Evolutionary conservation across 53 echinoderm and acorn worm genomes (phyloP), one percentile per base, ranked within the genome.

Genomic region (Echinometra lucunter): DNA sequence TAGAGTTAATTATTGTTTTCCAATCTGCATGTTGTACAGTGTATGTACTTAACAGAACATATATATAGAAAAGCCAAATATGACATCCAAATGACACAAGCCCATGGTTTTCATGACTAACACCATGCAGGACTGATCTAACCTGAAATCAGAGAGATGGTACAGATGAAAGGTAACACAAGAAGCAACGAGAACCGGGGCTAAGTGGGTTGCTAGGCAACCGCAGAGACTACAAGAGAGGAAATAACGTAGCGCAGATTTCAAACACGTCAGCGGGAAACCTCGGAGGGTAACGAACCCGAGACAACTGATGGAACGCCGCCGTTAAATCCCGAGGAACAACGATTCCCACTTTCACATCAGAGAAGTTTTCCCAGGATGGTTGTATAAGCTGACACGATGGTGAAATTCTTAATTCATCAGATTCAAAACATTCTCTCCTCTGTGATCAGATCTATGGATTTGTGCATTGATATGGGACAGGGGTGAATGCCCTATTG

Each of bases 241-340:
- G 91, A 91, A 91, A 69, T 91, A 69, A 93, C 80, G 93, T 55
- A 66, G 44, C 92, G 69, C 42, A 37, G 69, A 69, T 47, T 60
- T 66, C 37, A 66, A 66, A 67, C 67, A 91, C 92, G 92, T 91
- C 92, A 60, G 58, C 42, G 58, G 78, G 32, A 91, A 69, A 60
- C 28, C 58, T 60, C 92, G 25, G 69, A 66, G 92, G 90, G 90
- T 58, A 90, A 90, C 90, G 90, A 90, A 90, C 90, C 90, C 90
- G 35, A 90, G 90, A 90, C 63, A 90, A 58, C 47, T 85, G 49
- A 85, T 85, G 49, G 45, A 85, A 85, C 78, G 15, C 49, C 85
- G 85, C 85, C n/a, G 82, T 45, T 44, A 82, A 63, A 47, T 49
- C 85, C 85, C 11, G 81, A 28, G 85, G 30, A 85, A 49, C n/a